These are phyloP conservation scores for Echinops telfairi DNA, from an alignment of 2,113 vertebrate genomes.

Conservation along the genomic window DNA sequence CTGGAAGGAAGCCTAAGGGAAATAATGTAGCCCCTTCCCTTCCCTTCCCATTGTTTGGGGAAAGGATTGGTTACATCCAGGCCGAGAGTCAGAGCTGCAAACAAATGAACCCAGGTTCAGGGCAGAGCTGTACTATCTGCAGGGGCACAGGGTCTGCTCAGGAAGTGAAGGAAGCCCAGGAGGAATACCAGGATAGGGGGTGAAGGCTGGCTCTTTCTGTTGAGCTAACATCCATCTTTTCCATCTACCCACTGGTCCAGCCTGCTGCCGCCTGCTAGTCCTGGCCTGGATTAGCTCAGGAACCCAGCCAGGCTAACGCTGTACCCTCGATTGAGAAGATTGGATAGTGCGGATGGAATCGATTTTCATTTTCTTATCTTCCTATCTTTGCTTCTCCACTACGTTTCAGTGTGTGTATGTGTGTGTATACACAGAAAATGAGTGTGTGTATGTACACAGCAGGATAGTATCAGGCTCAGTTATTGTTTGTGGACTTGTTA, in stretches of 20 bases:
- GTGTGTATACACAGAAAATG: too few species aligned
- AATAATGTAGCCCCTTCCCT: background rate
- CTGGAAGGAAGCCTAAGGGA: background rate
- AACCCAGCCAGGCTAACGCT: background rate
- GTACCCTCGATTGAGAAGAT: background rate
- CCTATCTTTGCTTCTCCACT: background rate
- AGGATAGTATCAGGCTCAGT: accelerated
- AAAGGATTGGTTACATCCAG: background rate
- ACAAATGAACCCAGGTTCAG: background rate
- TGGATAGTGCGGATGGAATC: background rate
- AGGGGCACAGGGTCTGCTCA: accelerated
- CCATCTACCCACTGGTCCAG: background rate
- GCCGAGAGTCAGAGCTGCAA: background rate
- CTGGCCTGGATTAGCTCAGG: background rate
- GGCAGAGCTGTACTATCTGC: background rate
- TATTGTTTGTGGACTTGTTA: background rate
- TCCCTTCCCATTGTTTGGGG: background rate
- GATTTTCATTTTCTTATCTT: too few species aligned
- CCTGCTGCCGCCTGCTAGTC: background rate
- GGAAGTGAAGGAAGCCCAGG: background rate
- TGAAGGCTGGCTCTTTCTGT: background rate
- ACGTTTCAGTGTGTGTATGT: background rate
- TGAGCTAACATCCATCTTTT: accelerated
- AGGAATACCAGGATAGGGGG: background rate
- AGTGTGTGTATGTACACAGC: too few species aligned